A percentile compares a stretch with the other conserved stretches of the same genome.
These are phyloP conservation scores for Leptinotarsa juncta DNA, from an alignment of 2,888 invertebrate genomes.

Conservation along the genomic window DNA sequence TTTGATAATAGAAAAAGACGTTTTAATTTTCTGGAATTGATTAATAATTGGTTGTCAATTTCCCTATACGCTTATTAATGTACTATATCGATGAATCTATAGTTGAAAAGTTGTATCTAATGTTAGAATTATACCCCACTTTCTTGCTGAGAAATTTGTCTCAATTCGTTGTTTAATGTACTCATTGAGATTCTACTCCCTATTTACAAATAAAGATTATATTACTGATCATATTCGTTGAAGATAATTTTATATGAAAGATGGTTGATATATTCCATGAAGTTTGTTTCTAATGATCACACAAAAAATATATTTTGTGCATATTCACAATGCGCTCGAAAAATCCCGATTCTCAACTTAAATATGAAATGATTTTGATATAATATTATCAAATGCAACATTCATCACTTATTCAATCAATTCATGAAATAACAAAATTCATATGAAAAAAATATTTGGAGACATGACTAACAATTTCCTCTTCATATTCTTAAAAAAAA, in stretches of 20 bases:
- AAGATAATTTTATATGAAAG: background rate
- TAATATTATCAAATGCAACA: too few species aligned
- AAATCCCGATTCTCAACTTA: too few species aligned
- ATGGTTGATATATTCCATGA: background rate
- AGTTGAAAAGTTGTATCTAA: slow-evolving; percentile 3
- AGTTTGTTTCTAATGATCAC: too few species aligned
- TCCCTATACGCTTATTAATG: slow-evolving; percentile 38
- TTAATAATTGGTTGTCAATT: slow-evolving; percentile 37
- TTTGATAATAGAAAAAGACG: slow-evolving; percentile 21
- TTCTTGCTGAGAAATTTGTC: too few species aligned
- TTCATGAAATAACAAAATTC: too few species aligned
- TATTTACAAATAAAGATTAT: background rate
- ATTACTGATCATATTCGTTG: background rate
- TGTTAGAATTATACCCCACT: background rate
- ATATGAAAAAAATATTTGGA: too few species aligned
- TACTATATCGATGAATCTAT: background rate
- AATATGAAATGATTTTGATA: too few species aligned
- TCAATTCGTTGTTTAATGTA: background rate
- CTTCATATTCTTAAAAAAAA: too few species aligned
- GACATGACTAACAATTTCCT: too few species aligned
- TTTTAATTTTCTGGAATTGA: slow-evolving; percentile 29
- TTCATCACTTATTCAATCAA: too few species aligned
- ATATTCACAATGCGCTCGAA: too few species aligned
- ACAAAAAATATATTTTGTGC: too few species aligned
- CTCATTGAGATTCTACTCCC: background rate